Base-by-base conservation (phyloP, 2,113 vertebrate species). In the Pimephales promelas region DNA sequence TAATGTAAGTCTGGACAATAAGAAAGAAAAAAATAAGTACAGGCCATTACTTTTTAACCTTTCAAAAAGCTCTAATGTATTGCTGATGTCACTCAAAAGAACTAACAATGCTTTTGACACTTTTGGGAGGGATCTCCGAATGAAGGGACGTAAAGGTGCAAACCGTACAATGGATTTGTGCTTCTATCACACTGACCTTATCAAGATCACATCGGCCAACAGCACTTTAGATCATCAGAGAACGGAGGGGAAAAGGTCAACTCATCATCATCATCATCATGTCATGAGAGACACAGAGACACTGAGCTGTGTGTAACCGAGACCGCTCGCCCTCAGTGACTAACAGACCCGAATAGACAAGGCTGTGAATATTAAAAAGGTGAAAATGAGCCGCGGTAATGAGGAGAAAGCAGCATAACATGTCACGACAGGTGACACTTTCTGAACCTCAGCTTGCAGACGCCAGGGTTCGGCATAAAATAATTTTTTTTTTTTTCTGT, bases 171-270 rank as follows among this genome's bases (percentile, higher is more conserved):
- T 14, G 9, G 76, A 5, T 40, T 61, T 2, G n/a, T 79, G 40
- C n/a, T 11, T 62, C 24, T 62, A 14, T 62, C 57, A 28, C 0
- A 7, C 8, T 49, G 71, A 83, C 81, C 70, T 83, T 64, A 64
- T 83, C 57, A 47, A 34, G 70, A 83, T 73, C 24, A 24, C 72
- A 82, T 43, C 18, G 28, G 3, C 40, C 52, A 73, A 75, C 16
- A 49, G 40, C 57, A 49, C 36, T 64, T 74, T 31, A n/a, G 81
- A 83, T 62, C 71, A 64, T 83, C 57, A 83, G 20, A 61, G 54
- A 74, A 9, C n/a, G 16, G 36, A 43, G 43, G 26, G 11, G 52
- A 22, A 83, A 83, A 83, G 81, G 81, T 83, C 71, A 75, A 1
- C 40, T 49, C 40, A 9, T 45, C n/a, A 34, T n/a, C n/a, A n/a